These are phyloP conservation scores for Ophiodon elongatus DNA, from an alignment of 2,113 vertebrate genomes.

Conservation along the genomic window DNA sequence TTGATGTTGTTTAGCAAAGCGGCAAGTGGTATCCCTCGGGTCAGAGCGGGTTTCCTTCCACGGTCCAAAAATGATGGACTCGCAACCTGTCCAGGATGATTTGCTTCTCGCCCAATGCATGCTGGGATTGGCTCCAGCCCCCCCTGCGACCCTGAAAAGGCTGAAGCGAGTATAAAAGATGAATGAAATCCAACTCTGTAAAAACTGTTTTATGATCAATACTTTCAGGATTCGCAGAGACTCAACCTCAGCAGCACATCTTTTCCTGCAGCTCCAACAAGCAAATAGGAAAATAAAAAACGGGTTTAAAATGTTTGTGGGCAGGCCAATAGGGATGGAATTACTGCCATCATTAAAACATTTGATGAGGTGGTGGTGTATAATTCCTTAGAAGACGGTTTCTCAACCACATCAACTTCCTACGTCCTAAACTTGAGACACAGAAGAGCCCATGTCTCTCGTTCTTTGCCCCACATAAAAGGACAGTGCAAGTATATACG, in stretches of 20 bases:
- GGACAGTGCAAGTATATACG: too few relatives aligned
- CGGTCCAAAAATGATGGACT: background rate
- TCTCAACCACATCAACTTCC: background rate
- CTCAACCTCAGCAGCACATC: background rate
- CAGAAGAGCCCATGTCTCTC: conserved; percentile 5
- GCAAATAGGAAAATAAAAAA: background rate
- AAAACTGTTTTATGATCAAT: background rate
- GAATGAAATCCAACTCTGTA: background rate
- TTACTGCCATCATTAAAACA: background rate
- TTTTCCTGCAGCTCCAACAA: background rate
- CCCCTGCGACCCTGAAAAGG: background rate
- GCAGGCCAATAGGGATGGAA: background rate
- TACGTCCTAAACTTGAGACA: background rate
- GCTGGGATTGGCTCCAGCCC: background rate
- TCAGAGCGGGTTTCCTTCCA: background rate
- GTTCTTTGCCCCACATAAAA: background rate
- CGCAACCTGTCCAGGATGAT: background rate
- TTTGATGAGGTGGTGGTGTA: background rate
- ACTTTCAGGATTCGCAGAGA: background rate
- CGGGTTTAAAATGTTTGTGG: background rate
- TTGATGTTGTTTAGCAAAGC: too few relatives aligned
- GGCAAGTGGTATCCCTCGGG: background rate
- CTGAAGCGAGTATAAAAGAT: background rate
- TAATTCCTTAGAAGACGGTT: background rate
- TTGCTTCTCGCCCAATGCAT: background rate